Evolutionary conservation across 2,113 vertebrate species (phyloP).

Genomic region (Microcebus griseorufus): DNA sequence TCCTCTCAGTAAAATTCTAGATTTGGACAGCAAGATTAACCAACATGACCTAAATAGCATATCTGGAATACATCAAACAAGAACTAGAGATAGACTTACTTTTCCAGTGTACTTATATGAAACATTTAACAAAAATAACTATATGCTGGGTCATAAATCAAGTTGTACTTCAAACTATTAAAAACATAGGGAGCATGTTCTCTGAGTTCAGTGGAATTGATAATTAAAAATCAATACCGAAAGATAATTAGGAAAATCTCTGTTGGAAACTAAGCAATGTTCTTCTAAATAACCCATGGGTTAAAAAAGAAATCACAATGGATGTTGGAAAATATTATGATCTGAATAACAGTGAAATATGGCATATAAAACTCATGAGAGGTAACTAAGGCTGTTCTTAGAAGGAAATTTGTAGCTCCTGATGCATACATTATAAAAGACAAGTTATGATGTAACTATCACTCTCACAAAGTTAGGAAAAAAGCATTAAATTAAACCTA

Average conservation of each 20-base stretch:
- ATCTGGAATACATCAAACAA: not conserved
- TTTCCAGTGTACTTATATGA: not conserved
- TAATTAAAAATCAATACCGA: not conserved
- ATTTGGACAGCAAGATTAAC: not conserved
- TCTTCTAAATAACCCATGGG: not conserved
- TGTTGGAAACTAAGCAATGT: not conserved
- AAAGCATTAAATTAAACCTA: not conserved
- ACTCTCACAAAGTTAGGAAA: not conserved
- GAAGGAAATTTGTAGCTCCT: not conserved
- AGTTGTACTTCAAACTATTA: constrained; percentile 1
- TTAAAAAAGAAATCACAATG: not conserved
- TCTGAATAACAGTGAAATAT: not conserved
- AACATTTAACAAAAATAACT: not conserved
- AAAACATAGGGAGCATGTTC: not conserved
- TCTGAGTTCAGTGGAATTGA: not conserved
- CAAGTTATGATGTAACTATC: not conserved
- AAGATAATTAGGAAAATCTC: not conserved
- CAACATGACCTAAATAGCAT: not conserved
- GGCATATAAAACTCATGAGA: not conserved
- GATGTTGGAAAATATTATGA: not conserved
- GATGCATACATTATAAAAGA: not conserved
- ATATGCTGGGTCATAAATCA: not conserved
- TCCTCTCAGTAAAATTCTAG: not conserved
- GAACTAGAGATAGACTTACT: not conserved
- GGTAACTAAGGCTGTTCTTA: not conserved